A percentile compares a stretch with the other conserved stretches of the same genome.
phyloP scores from a whole-genome alignment of 2,113 vertebrate genomes.

The Fukomys damarensis region DNA sequence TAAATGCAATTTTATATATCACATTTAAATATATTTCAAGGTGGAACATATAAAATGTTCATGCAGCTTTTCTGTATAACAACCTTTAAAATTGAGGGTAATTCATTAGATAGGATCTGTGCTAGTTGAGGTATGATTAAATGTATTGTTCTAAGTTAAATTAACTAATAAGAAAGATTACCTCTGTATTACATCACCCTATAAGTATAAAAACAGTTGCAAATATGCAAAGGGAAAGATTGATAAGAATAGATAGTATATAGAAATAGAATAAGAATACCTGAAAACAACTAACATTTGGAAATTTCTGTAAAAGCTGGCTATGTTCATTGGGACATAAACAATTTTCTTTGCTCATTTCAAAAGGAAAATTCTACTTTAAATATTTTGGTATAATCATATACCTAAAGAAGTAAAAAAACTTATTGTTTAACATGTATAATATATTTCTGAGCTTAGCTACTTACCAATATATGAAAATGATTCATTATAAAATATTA shows the following conservation, averaged over 20 bases:
- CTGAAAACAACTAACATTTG: constrained; percentile 41
- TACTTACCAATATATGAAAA: constrained; percentile 67
- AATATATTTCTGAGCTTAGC: constrained; percentile 77
- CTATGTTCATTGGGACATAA: constrained; percentile 62
- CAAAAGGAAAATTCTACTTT: constrained; percentile 76
- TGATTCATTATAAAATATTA: constrained; percentile 66
- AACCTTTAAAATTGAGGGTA: background rate
- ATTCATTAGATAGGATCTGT: background rate
- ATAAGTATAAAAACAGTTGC: background rate
- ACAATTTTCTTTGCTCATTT: constrained; percentile 78
- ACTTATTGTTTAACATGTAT: constrained; percentile 79
- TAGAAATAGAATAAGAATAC: background rate
- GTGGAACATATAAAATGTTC: background rate
- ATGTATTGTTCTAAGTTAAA: background rate
- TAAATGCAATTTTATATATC: background rate
- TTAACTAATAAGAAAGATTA: background rate
- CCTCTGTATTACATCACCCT: background rate
- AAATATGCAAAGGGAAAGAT: background rate
- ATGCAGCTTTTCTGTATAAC: background rate
- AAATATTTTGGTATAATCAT: constrained; percentile 70
- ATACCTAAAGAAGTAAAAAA: constrained; percentile 77
- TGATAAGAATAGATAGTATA: background rate
- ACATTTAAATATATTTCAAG: background rate
- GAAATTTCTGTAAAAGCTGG: constrained; percentile 52
- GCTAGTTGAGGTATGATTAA: background rate